A percentile compares a stretch with the other conserved stretches of the same genome.
Conservation (phyloP, 1,140 invertebrate species). For the Penaeus chinensis region DNA sequence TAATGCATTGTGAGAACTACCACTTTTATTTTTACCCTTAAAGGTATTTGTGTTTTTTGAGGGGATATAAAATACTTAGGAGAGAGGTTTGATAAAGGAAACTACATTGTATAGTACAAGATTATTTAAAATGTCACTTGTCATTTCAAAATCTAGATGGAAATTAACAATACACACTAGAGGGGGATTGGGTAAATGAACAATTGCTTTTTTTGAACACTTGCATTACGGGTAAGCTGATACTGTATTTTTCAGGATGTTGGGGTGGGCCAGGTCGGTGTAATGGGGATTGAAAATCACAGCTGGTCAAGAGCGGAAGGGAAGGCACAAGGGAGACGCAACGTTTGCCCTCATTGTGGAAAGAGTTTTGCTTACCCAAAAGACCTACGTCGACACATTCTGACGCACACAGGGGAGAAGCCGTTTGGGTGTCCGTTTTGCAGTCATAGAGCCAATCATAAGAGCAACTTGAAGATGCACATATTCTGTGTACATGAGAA, state of each 20-base stretch:
- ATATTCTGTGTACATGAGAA: constrained; percentile 25
- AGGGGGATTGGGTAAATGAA: no score
- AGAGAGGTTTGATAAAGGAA: no score
- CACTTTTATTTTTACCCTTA: no score
- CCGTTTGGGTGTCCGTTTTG: constrained; percentile 25
- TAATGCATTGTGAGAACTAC: no score
- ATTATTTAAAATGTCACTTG: no score
- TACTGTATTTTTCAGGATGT: constrained; percentile 32
- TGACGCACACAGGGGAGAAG: constrained; percentile 4
- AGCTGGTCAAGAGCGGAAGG: constrained; percentile 4
- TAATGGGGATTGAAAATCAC: background rate
- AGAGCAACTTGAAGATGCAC: constrained; percentile 38
- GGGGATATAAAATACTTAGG: no score
- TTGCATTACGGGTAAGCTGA: background rate
- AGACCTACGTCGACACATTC: constrained; percentile 19
- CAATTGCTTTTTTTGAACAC: background rate
- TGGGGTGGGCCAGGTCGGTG: constrained; percentile 34
- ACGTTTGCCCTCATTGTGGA: constrained; percentile 29
- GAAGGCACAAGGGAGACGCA: constrained; percentile 8
- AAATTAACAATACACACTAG: no score
- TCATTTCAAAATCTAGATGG: no score
- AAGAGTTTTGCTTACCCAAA: constrained; percentile 19
- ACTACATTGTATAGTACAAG: no score
- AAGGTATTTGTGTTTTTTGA: no score
- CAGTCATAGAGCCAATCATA: constrained; percentile 28